Conservation (phyloP, 2,113 vertebrate species). For the Buteo buteo region DNA sequence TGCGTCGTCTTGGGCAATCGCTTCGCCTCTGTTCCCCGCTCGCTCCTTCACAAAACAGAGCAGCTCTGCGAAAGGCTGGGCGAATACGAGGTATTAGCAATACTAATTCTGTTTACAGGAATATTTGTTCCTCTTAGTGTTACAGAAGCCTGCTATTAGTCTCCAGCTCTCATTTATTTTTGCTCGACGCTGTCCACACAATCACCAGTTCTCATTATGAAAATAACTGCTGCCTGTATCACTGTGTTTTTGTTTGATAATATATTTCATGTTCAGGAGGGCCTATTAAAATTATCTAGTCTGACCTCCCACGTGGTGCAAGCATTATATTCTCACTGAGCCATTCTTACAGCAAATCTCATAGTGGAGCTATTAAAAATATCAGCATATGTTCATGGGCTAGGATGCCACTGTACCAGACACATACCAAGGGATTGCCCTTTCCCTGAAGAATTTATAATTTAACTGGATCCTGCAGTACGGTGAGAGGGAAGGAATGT, state of each 20-base stretch:
- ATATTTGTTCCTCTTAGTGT: not conserved
- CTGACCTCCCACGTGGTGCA: constrained; percentile 11
- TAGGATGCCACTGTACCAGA: not conserved
- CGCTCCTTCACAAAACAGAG: not conserved
- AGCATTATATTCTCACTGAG: not conserved
- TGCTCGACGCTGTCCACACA: not conserved
- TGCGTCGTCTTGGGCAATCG: not conserved
- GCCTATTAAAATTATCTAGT: constrained; percentile 43
- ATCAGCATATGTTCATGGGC: not conserved
- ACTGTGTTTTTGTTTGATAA: constrained; percentile 31
- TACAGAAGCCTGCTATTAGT: not conserved
- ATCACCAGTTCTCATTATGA: constrained; percentile 27
- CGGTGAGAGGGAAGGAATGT: not conserved
- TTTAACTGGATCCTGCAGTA: not conserved
- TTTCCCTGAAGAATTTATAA: not conserved
- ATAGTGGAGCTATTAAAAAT: constrained; percentile 8
- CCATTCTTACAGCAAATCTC: not conserved
- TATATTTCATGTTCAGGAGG: constrained; percentile 36
- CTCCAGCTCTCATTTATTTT: constrained; percentile 26
- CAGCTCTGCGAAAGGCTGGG: fast-evolving
- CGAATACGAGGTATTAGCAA: not conserved
- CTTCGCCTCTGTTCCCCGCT: not conserved
- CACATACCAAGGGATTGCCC: not conserved
- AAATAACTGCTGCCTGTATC: constrained; percentile 46
- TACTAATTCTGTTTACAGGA: not conserved